Base-by-base conservation (phyloP, 1,140 invertebrate genomes). In the Magallana angulata region DNA sequence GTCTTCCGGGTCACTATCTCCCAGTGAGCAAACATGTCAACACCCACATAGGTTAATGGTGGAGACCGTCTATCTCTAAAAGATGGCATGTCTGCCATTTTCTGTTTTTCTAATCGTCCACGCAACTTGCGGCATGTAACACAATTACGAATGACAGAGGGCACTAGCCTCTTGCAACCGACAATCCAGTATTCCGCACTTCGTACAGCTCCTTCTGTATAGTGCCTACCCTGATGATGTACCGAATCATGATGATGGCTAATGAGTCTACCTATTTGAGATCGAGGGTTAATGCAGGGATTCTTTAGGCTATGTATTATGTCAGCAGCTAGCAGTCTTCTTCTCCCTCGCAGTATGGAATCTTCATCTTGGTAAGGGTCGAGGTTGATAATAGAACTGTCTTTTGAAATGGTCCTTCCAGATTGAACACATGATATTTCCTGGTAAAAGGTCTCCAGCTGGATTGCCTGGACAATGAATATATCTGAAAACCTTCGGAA, bases 11-110 rank as follows among this genome's bases (percentile, higher is more conserved):
- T n/a, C n/a, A n/a, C n/a, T 1, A 89, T 71, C 11, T 59, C 62
- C 68, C 82, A 91, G 3, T 87, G 90, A 12, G 88, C 89, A 85
- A n/a, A n/a, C n/a, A n/a, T n/a, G n/a, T n/a, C n/a, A n/a, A n/a
- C n/a, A n/a, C n/a, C n/a, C n/a, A n/a, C n/a, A n/a, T n/a, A n/a
- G n/a, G n/a, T n/a, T n/a, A n/a, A n/a, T n/a, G n/a, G n/a, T n/a
- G n/a, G n/a, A n/a, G n/a, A n/a, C n/a, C n/a, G n/a, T 88, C 89
- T 1, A 90, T 58, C 14, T 12, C n/a, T 57, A 14, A 84, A 68
- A 11, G 12, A 12, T 7, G 84, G 84, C 36, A 85, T n/a, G 59
- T 85, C 84, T 24, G 84, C 18, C 82, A 84, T 84, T 16, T 59
- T 57, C 57, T 84, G 82, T n/a, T n/a, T 4, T 16, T 18, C 12